phyloP scores from a whole-genome alignment of 2,113 vertebrate species.

The Plestiodon gilberti region DNA sequence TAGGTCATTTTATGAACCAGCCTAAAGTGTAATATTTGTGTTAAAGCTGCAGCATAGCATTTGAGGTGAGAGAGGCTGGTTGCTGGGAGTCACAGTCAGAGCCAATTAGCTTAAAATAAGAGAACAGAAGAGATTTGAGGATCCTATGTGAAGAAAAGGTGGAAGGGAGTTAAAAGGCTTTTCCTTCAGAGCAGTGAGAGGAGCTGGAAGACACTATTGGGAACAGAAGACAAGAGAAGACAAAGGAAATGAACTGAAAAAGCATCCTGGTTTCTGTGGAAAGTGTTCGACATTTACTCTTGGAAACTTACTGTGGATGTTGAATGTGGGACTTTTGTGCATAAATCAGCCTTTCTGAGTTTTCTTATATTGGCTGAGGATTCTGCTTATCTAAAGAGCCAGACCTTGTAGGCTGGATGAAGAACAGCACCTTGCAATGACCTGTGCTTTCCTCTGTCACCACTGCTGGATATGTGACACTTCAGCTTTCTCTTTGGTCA shows the following conservation, averaged over 20 bases:
- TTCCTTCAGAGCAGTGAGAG: not conserved
- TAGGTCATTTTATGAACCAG: too few species aligned
- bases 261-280: not conserved
- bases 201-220: not conserved
- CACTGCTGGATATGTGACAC: not conserved
- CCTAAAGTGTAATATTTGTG: too few species aligned
- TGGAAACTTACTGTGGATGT: not conserved
- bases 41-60: too few species aligned
- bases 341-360: not conserved
- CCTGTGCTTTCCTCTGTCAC: not conserved
- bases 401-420: not conserved
- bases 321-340: not conserved
- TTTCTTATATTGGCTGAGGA: not conserved
- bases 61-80: not conserved
- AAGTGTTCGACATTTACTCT: not conserved
- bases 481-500: not conserved
- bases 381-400: not conserved
- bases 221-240: not conserved
- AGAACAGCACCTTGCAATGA: not conserved
- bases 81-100: not conserved
- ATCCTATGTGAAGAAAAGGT: not conserved
- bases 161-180: not conserved
- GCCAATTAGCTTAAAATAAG: not conserved
- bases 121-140: not conserved
- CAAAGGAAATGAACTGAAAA: not conserved